Evolutionary conservation across 1,140 invertebrate genomes (phyloP), one percentile per base, ranked within the genome.

Genomic region (Lepidurus couesii): DNA sequence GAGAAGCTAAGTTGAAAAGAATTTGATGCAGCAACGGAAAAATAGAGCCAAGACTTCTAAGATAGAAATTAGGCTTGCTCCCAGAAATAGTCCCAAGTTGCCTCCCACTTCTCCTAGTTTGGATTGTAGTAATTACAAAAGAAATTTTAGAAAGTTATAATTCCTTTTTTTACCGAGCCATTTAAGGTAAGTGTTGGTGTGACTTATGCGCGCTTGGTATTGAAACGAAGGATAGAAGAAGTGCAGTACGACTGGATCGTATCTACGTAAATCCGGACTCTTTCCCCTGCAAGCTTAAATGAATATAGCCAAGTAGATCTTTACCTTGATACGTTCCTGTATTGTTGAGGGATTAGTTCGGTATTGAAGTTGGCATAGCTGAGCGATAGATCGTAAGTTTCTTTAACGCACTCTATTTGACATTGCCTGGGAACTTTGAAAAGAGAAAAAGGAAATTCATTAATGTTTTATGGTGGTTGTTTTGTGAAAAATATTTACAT

Each of bases 101-200:
- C 74, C 74, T 75, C 74, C 74, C 26, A 75, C 21, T 75, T 75
- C 74, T 3, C 74, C 74, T 75, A 73, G 2, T n/a, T n/a, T 2
- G 16, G 21, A 16, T n/a, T n/a, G n/a, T 34, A 34, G 26, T 34
- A 34, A 1, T 34, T 0, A 3, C 26, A 34, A 34, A 1, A 34
- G 1, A 0, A 34, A 34, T 34, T 34, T 34, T 34, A 34, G 26
- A 34, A 34, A 34, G 26, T 34, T 34, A 3, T 34, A 34, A 34
- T 3, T 34, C 26, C 1, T 34, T 34, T 34, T 34, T 34, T 34
- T 34, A 34, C 26, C 26, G 26, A 34, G 26, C 26, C 26, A 34
- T 34, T 34, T 34, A 34, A 34, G 26, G 2, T 34, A 34, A 34
- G 1, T 34, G 3, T 34, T 34, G 26, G 26, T 34, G 26, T 34